These are phyloP conservation scores for Holotrichia oblita DNA, from an alignment of 1,140 invertebrate species.

Conservation along the genomic window DNA sequence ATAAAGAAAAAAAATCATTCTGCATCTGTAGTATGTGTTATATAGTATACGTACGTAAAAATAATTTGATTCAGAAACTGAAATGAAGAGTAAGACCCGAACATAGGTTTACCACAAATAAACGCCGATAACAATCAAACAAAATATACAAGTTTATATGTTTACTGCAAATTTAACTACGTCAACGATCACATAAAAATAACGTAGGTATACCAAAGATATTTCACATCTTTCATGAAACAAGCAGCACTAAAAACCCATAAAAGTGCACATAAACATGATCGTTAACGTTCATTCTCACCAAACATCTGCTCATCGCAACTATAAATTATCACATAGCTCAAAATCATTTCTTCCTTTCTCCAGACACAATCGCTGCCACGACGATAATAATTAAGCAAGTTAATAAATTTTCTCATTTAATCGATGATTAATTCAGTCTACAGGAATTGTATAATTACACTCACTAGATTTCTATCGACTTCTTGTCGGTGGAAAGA, in stretches of 20 bases:
- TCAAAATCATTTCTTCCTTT: not conserved
- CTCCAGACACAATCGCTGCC: not conserved
- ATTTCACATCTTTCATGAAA: not conserved
- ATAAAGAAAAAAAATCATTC: no score
- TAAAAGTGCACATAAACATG: slow-evolving; percentile 8
- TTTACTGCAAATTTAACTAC: no score
- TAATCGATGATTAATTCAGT: slow-evolving; percentile 26
- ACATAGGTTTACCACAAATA: no score
- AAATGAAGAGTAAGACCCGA: no score
- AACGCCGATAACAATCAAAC: not conserved
- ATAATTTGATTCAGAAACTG: no score
- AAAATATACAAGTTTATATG: not conserved
- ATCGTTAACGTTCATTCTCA: slow-evolving; percentile 8
- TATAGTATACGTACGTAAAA: no score
- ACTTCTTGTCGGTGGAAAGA: slow-evolving; percentile 8
- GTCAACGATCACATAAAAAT: no score
- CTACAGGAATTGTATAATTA: not conserved
- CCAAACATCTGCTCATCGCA: not conserved
- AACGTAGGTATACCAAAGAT: no score
- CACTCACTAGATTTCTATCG: slow-evolving; percentile 4
- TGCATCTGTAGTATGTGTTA: no score
- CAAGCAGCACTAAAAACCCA: not conserved
- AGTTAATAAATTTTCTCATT: slow-evolving; percentile 6
- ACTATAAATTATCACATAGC: no score
- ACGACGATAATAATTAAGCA: slow-evolving; percentile 17